Conservation (phyloP, 2,113 vertebrate genomes). For the Muntiacus muntjak region DNA sequence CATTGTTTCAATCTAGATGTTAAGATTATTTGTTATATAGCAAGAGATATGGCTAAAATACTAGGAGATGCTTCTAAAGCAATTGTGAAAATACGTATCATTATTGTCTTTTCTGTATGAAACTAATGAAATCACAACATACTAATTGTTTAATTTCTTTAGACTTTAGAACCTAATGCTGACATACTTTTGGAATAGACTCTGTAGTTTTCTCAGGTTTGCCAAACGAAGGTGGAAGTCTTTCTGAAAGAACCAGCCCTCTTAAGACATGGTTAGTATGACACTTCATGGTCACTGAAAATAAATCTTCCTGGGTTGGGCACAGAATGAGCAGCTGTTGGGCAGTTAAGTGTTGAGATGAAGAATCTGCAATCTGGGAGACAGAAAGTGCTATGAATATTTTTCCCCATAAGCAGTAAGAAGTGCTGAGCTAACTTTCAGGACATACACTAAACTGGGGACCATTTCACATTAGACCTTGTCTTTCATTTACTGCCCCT, state of each 20-base stretch:
- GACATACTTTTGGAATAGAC: not conserved
- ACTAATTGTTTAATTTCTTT: not conserved
- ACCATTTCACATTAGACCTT: not conserved
- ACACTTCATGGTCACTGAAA: not conserved
- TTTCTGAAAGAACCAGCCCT: not conserved
- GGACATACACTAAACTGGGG: not conserved
- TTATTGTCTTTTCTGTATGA: not conserved
- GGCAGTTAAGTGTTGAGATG: not conserved
- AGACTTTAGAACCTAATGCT: not conserved
- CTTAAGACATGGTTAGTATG: not conserved
- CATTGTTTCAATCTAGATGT: not conserved
- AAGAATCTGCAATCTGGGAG: not conserved
- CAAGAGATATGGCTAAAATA: not conserved
- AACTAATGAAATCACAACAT: not conserved
- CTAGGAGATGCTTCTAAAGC: not conserved
- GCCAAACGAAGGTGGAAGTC: not conserved
- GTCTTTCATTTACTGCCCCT: not conserved
- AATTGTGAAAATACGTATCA: not conserved
- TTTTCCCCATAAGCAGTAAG: not conserved
- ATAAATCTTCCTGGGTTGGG: not conserved
- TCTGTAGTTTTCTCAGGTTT: not conserved
- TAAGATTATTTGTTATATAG: not conserved
- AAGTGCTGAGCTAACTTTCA: not conserved
- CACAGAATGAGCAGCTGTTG: not conserved
- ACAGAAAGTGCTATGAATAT: not conserved